These are phyloP conservation scores for Drosophila helvetica DNA, from an alignment of 2,888 invertebrate genomes.

Conservation along the genomic window DNA sequence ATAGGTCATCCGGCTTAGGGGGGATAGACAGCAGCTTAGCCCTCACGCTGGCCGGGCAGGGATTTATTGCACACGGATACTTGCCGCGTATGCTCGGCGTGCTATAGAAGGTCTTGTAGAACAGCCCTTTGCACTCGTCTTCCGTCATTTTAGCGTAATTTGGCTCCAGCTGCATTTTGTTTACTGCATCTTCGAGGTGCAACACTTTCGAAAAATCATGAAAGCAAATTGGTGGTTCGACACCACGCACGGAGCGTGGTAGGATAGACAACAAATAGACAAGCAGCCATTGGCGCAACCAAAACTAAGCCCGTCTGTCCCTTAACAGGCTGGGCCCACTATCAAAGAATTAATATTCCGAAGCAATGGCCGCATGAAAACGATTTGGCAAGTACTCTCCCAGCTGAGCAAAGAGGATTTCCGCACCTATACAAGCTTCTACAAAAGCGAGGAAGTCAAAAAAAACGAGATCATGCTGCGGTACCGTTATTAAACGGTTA, in stretches of 20 bases:
- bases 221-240: constrained; percentile 37
- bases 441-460: constrained; percentile 30
- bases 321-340: not conserved
- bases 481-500: constrained; percentile 38
- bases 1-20: not conserved
- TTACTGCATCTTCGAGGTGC: constrained; percentile 37
- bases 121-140: constrained; percentile 26
- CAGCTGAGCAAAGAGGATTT: too few species aligned
- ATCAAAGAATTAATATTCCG: constrained; percentile 47
- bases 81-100: constrained; percentile 37
- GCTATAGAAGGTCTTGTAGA: constrained; percentile 44
- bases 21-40: constrained; percentile 40
- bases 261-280: too few species aligned
- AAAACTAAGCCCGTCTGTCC: too few species aligned
- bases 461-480: constrained; percentile 11
- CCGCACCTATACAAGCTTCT: constrained; percentile 49
- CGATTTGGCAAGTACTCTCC: constrained; percentile 56
- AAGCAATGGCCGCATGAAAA: constrained; percentile 36
- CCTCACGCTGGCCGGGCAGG: constrained; percentile 28
- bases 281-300: too few species aligned
- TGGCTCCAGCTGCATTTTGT: constrained; percentile 39
- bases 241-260: too few species aligned
- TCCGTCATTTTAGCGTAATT: constrained; percentile 7
- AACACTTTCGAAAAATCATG: constrained; percentile 32
- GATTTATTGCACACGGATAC: constrained; percentile 14